phyloP scores from a whole-genome alignment of 1,140 invertebrate genomes.

The Drosophila subobscura region DNA sequence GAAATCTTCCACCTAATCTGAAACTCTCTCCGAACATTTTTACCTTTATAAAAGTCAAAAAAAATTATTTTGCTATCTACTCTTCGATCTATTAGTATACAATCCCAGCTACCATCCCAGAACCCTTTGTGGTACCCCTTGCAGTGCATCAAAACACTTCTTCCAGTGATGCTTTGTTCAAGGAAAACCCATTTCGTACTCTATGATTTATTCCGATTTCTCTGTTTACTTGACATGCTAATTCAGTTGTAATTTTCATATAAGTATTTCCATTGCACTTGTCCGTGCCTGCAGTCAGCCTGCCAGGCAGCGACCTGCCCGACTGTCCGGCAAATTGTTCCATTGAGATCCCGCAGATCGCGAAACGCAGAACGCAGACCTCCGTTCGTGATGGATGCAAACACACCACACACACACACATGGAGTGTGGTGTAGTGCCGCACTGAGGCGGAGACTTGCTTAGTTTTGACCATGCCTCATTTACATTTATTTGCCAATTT shows the following conservation, averaged over 20 bases:
- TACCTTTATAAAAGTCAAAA: no score
- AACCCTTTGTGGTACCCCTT: not conserved
- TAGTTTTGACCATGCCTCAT: slow-evolving; percentile 76
- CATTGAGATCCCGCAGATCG: slow-evolving; percentile 3
- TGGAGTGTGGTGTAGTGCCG: not conserved
- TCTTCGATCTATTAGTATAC: no score
- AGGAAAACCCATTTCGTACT: slow-evolving; percentile 27
- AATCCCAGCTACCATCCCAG: not conserved
- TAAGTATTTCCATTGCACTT: slow-evolving; percentile 28
- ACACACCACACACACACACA: not conserved
- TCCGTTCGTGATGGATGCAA: slow-evolving; percentile 16
- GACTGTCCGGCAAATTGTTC: slow-evolving; percentile 41
- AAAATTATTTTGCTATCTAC: no score
- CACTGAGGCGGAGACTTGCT: slow-evolving; percentile 26
- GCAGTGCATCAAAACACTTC: not conserved
- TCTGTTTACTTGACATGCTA: slow-evolving; percentile 24
- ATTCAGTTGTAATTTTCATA: slow-evolving; percentile 39
- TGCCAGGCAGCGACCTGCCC: slow-evolving; percentile 29
- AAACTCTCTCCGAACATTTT: no score
- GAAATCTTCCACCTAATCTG: no score
- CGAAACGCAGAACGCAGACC: slow-evolving; percentile 4
- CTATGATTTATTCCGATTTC: slow-evolving; percentile 36
- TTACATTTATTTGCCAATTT: slow-evolving; percentile 80
- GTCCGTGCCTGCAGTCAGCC: slow-evolving; percentile 7
- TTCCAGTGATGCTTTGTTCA: slow-evolving; percentile 9